phyloP scores from a whole-genome alignment of 1,140 invertebrate genomes.

The Rhysida immarginata region DNA sequence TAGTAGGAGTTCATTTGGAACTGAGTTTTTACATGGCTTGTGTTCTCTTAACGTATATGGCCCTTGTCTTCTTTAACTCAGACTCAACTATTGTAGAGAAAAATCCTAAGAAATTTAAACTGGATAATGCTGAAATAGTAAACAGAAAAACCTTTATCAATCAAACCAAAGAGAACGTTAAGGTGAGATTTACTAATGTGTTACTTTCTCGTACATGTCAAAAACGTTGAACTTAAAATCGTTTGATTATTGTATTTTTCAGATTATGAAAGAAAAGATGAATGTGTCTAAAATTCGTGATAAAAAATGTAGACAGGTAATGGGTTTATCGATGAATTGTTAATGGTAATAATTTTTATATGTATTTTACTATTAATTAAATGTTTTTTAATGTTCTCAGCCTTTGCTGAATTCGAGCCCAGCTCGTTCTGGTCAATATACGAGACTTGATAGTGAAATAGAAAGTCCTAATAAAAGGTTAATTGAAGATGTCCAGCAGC shows the following conservation, averaged over 20 bases:
- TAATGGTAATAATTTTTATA: background rate
- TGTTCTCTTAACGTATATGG: background rate
- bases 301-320: constrained; percentile 56
- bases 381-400: constrained; percentile 22
- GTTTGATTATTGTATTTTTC: constrained; percentile 19
- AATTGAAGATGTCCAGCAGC: constrained; percentile 28
- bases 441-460: constrained; percentile 65
- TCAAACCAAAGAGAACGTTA: constrained; percentile 75
- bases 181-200: constrained; percentile 53
- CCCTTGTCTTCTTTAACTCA: constrained; percentile 23
- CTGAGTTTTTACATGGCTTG: constrained; percentile 1
- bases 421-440: constrained; percentile 38
- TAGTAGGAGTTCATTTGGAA: background rate
- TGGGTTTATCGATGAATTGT: constrained; percentile 8
- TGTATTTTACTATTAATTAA: background rate
- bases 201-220: no score
- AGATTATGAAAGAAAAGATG: constrained; percentile 85
- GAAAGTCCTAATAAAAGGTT: constrained; percentile 63
- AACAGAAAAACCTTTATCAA: constrained; percentile 73
- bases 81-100: constrained; percentile 79
- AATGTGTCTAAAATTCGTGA: constrained; percentile 55
- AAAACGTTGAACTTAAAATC: background rate
- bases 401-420: constrained; percentile 31
- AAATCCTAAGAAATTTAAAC: constrained; percentile 85
- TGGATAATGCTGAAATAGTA: constrained; percentile 74